Evolutionary conservation across 2,888 invertebrate species (phyloP), one percentile per base, ranked within the genome.

Genomic region (Metalampra italica): DNA sequence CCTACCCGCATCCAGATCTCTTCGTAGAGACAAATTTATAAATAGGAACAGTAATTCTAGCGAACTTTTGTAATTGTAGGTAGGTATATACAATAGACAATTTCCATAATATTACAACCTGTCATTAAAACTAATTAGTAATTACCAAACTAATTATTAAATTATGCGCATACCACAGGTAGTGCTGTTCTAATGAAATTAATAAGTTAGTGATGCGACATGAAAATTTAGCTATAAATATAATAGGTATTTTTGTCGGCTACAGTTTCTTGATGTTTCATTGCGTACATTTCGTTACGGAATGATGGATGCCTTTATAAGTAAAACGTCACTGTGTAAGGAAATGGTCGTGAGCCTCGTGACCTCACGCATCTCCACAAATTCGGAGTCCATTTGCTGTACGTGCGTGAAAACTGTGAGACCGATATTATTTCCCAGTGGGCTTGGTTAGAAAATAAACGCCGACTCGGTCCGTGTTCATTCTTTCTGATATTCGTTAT

Each of bases 391-490:
- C 73, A 80, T 82, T 79, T 71, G 68, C 61, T 62, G 63, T 77
- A 81, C 81, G 82, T 81, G 84, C 83, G 75, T 83, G 75, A 79
- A 82, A 77, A 76, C 63, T 63, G 60, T 69, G 66, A 71, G 64
- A 75, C 65, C 64, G 66, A 72, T 68, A 70, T 66, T 71, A 73
- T 75, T 74, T 75, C 74, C 74, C 66, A 54, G 56, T 63, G 68
- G 73, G 63, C 59, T 60, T 62, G 48, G 64, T 67, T 64, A 54
- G 60, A 66, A 62, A 70, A 73, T n/a, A 36, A 36, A 36, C 36
- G 36, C 1, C 36, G 11, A 36, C 36, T 11, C n/a, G 9, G 36
- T 36, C 36, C 36, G 7, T 7, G 9, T n/a, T 36, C 11, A n/a
- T 36, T 36, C 36, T 32, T 32, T 36, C 36, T n/a, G 36, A 36